phyloP scores from a whole-genome alignment of 2,113 vertebrate genomes.

The Nothocercus julius region DNA sequence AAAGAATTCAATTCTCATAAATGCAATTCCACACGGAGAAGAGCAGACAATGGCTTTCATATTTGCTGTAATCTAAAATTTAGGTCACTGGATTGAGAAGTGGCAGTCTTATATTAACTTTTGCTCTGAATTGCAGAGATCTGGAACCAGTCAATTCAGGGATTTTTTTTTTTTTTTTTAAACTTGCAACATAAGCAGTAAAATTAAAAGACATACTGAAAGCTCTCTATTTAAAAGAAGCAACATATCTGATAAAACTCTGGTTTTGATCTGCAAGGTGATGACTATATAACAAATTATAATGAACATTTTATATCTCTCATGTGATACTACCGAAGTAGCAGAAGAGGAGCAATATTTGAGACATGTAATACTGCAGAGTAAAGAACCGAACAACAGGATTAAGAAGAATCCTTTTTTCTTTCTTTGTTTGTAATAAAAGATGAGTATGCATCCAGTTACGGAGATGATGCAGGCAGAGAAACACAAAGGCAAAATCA shows the following conservation, averaged over 20 bases:
- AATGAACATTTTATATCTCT: background rate
- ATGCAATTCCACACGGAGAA: background rate
- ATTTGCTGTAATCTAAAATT: conserved; percentile 36
- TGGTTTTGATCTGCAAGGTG: background rate
- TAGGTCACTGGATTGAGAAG: conserved; percentile 28
- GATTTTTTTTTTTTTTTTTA: background rate
- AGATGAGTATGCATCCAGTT: conserved; percentile 38
- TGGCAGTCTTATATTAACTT: background rate
- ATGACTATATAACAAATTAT: background rate
- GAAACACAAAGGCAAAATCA: conserved; percentile 40
- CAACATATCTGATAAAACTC: background rate
- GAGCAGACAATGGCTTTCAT: background rate
- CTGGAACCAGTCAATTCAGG: background rate
- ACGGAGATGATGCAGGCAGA: conserved; percentile 7
- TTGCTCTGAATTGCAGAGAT: background rate
- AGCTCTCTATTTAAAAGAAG: background rate
- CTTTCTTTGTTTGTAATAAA: conserved; percentile 38
- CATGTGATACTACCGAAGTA: background rate
- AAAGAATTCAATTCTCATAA: conserved; percentile 49
- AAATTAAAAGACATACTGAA: background rate
- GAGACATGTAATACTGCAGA: background rate
- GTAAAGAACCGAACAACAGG: background rate
- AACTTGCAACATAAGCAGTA: background rate
- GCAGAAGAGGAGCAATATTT: background rate
- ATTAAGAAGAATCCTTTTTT: conserved; percentile 45